phyloP scores from a whole-genome alignment of 1,140 invertebrate genomes.

The Ooceraea biroi region DNA sequence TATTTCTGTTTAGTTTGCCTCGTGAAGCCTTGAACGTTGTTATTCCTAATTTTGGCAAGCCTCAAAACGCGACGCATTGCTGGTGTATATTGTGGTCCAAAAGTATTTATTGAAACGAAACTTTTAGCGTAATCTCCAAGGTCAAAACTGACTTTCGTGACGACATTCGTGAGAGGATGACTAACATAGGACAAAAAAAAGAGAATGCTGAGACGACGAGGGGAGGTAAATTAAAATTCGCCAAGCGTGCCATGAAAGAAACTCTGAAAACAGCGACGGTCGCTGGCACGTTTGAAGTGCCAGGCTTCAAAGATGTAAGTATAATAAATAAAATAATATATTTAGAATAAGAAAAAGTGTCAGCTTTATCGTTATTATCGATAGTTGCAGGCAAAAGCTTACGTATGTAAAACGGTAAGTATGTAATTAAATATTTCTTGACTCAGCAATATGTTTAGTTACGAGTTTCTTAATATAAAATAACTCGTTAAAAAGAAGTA shows the following conservation, averaged over 20 bases:
- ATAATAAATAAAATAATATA: not conserved
- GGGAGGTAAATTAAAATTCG: slow-evolving; percentile 63
- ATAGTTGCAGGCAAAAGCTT: not conserved
- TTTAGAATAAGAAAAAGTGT: not conserved
- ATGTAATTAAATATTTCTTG: not conserved
- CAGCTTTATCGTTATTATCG: not conserved
- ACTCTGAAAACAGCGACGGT: slow-evolving; percentile 15
- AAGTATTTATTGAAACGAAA: slow-evolving; percentile 12
- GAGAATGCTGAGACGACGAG: slow-evolving; percentile 6
- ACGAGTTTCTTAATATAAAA: slow-evolving; percentile 1
- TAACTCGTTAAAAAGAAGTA: slow-evolving; percentile 19
- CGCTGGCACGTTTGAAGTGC: not conserved
- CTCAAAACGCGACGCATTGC: not conserved
- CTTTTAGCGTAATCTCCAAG: not conserved
- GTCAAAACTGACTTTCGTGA: not conserved
- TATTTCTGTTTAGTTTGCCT: not conserved
- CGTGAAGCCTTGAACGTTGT: not conserved
- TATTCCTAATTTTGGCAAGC: slow-evolving; percentile 2
- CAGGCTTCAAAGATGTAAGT: not conserved
- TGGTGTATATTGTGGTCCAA: not conserved
- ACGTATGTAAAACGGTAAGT: not conserved
- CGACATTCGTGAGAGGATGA: not conserved
- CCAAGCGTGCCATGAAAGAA: slow-evolving; percentile 10
- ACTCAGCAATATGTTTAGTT: not conserved
- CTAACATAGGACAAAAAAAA: not conserved